These are phyloP conservation scores for Scaptomyza graminum DNA, from an alignment of 1,140 invertebrate species.

Conservation along the genomic window DNA sequence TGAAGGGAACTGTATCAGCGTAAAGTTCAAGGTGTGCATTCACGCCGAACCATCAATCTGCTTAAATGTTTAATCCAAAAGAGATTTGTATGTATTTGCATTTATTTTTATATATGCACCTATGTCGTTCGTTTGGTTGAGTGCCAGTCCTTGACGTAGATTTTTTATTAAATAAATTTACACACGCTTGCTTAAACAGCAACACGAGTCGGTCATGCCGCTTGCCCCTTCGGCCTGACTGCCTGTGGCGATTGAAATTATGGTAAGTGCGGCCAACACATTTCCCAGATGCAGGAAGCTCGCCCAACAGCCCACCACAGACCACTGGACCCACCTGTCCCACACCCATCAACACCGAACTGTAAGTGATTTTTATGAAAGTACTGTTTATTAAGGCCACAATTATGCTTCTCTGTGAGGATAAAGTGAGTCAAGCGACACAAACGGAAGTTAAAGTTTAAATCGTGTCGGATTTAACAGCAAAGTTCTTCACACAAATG, in stretches of 20 bases:
- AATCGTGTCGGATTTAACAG: conserved; percentile 13
- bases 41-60: conserved; percentile 69
- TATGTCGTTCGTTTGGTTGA: neutral
- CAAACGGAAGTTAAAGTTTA: conserved; percentile 31
- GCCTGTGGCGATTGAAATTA: conserved; percentile 33
- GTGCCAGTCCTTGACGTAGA: conserved; percentile 24
- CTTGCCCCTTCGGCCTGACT: neutral
- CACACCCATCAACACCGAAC: neutral
- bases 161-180: conserved; percentile 73
- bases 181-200: conserved; percentile 74
- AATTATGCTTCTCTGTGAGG: conserved; percentile 44
- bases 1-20: conserved; percentile 1
- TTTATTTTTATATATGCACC: conserved; percentile 14
- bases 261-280: conserved; percentile 45
- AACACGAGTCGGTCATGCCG: conserved; percentile 54
- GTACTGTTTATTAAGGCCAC: conserved; percentile 62
- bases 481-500: conserved; percentile 13
- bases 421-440: conserved; percentile 4
- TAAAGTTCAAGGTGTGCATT: conserved; percentile 71
- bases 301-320: no score
- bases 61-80: conserved; percentile 79
- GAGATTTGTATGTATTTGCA: conserved; percentile 58
- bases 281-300: conserved; percentile 28
- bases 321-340: neutral
- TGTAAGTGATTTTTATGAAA: conserved; percentile 73